These are phyloP conservation scores for Umimayanthus kanabou DNA, from an alignment of 92 coral and sea anemone species.

Conservation along the genomic window DNA sequence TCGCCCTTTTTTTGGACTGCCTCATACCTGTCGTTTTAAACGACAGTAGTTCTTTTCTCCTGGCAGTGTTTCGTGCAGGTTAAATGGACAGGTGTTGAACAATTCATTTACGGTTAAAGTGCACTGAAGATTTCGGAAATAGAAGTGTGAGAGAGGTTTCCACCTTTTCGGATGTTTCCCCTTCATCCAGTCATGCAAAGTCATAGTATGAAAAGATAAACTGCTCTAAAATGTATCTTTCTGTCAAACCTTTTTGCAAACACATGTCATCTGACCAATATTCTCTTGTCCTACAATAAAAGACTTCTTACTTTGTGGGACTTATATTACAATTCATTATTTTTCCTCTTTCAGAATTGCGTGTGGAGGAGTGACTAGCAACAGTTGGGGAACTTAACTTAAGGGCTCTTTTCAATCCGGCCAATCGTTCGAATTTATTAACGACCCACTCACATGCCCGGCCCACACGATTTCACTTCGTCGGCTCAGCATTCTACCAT, in stretches of 20 bases:
- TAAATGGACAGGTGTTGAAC: neutral
- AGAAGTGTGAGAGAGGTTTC: neutral
- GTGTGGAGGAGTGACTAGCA: neutral
- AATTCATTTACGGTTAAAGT: neutral
- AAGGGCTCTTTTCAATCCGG: neutral
- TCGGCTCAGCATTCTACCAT: neutral
- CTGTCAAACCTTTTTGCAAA: too few relatives aligned
- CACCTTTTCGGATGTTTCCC: neutral
- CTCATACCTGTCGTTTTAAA: neutral
- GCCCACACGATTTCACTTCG: neutral
- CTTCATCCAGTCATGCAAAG: too few relatives aligned
- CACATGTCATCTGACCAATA: neutral
- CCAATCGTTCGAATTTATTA: neutral
- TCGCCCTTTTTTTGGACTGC: neutral
- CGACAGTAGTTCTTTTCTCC: neutral
- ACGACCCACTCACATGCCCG: neutral
- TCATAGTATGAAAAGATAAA: neutral
- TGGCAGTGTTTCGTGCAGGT: neutral
- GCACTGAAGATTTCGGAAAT: neutral
- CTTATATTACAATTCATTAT: too few relatives aligned
- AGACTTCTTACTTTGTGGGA: neutral
- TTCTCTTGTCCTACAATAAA: neutral
- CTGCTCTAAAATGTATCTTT: neutral
- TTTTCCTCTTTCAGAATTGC: neutral
- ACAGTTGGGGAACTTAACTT: neutral